phyloP scores from a whole-genome alignment of 2,797 vertebrate species.

The Phaenicophaeus curvirostris region DNA sequence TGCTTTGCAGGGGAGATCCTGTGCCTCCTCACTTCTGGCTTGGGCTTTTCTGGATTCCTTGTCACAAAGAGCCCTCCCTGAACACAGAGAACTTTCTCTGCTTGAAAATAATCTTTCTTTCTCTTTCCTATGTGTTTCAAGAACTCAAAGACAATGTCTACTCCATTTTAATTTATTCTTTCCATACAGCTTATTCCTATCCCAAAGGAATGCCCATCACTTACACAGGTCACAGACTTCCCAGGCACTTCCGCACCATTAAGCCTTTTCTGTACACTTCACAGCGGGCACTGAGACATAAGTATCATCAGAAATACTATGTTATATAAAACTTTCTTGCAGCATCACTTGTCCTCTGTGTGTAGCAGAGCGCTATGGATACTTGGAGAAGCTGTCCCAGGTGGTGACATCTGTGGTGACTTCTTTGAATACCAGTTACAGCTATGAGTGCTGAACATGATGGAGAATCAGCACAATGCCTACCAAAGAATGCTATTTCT shows the following conservation, averaged over 20 bases:
- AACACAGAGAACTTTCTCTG: neutral
- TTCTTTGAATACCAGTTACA: conserved; percentile 1
- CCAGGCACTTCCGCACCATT: neutral
- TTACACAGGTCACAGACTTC: neutral
- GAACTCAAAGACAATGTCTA: neutral
- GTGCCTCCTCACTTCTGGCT: neutral
- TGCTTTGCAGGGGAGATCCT: neutral
- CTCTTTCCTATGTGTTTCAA: neutral
- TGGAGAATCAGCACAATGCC: neutral
- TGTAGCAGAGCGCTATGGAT: neutral
- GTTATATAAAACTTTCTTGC: neutral
- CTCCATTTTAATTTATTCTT: neutral
- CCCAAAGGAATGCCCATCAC: neutral
- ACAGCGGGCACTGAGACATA: neutral
- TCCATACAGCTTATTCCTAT: neutral
- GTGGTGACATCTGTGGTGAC: neutral
- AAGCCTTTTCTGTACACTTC: neutral
- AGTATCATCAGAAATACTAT: neutral
- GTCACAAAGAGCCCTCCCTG: neutral
- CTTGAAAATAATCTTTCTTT: neutral
- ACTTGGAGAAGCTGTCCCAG: neutral
- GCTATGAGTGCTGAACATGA: neutral
- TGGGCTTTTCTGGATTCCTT: neutral
- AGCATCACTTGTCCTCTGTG: neutral
- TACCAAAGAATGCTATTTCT: neutral